Evolutionary conservation across 2,888 invertebrate genomes (phyloP).

Genomic region (Sturmia bella): DNA sequence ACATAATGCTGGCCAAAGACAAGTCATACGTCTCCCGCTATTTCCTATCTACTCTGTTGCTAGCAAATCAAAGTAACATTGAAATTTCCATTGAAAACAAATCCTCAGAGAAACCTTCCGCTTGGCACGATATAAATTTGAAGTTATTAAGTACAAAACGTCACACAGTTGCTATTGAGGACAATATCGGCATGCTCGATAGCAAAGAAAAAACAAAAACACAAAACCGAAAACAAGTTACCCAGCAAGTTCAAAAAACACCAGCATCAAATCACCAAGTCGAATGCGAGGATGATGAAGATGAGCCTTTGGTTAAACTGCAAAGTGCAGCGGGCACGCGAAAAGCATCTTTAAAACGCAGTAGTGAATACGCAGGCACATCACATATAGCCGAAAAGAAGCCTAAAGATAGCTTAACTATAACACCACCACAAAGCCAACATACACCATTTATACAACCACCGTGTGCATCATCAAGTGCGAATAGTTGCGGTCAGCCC

Average conservation of each 20-base stretch:
- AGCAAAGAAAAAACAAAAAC: conserved; percentile 31
- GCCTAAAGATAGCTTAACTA: conserved; percentile 8
- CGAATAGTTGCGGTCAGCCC: conserved; percentile 10
- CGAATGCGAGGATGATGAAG: conserved; percentile 4
- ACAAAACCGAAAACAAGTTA: not conserved
- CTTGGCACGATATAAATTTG: conserved; percentile 73
- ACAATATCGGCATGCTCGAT: conserved; percentile 77
- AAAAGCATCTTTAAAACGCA: conserved; percentile 47
- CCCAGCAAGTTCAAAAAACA: conserved; percentile 3
- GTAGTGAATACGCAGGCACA: not conserved
- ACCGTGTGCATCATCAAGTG: not conserved
- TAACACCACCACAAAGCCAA: not conserved
- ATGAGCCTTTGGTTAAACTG: conserved; percentile 51
- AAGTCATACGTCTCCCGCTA: conserved; percentile 75
- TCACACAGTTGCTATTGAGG: conserved; percentile 77
- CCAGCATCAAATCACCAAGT: not conserved
- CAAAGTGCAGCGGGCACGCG: conserved; percentile 13
- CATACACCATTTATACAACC: conserved; percentile 11
- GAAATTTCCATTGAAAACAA: conserved; percentile 69
- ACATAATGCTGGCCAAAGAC: conserved; percentile 77
- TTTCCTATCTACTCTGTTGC: conserved; percentile 77
- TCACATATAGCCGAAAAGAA: conserved; percentile 35
- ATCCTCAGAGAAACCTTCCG: conserved; percentile 73
- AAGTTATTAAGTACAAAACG: conserved; percentile 74
- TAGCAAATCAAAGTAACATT: conserved; percentile 78